Evolutionary conservation across 2,888 invertebrate species (phyloP).

Genomic region (Eurois occulta): DNA sequence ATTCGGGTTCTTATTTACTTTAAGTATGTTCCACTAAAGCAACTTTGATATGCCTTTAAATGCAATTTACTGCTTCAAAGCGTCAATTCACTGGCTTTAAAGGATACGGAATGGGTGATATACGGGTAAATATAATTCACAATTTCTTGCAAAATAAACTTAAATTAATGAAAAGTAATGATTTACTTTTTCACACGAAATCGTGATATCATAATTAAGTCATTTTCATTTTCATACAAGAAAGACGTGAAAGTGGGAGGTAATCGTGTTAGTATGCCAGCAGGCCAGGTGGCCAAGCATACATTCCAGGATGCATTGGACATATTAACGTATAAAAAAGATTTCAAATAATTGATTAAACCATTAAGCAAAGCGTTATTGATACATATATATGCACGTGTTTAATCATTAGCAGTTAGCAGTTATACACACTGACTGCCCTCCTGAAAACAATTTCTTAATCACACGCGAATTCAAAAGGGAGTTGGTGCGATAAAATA

Average conservation of each 20-base stretch:
- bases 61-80: constrained; percentile 37
- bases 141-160: not conserved
- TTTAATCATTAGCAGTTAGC: not conserved
- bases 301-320: not conserved
- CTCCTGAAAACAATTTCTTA: constrained; percentile 1
- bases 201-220: not conserved
- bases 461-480: constrained; percentile 31
- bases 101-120: constrained; percentile 11
- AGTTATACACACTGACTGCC: not conserved
- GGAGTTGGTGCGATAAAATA: constrained; percentile 35
- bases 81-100: constrained; percentile 22
- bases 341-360: not conserved
- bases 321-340: not conserved
- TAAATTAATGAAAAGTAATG: not conserved
- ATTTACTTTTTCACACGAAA: not conserved
- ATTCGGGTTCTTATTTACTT: constrained; percentile 33
- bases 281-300: not conserved
- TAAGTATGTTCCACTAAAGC: constrained; percentile 38
- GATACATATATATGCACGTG: not conserved
- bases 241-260: not conserved
- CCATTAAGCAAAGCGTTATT: not conserved
- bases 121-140: not conserved
- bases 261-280: not conserved
- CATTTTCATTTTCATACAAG: not conserved
- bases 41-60: constrained; percentile 47